Conservation (phyloP, 1,140 invertebrate genomes). For the Microplitis demolitor region DNA sequence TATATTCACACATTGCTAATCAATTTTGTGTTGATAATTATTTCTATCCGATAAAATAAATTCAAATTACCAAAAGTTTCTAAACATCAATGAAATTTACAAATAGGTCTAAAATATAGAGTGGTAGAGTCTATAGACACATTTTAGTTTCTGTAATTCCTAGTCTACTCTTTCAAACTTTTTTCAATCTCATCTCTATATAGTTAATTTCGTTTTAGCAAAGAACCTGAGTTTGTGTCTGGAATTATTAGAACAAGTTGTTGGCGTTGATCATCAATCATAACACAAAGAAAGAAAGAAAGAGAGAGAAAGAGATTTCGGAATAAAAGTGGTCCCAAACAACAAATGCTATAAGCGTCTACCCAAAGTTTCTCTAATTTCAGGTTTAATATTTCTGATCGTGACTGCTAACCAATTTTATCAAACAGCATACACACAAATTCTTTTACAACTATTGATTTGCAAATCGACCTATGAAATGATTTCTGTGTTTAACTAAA, state of each 20-base stretch:
- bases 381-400: constrained; percentile 7
- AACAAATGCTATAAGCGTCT: not conserved
- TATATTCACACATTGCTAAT: no score
- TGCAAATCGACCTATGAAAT: not conserved
- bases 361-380: constrained; percentile 20
- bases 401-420: not conserved
- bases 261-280: not conserved
- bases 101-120: constrained; percentile 14
- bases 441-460: not conserved
- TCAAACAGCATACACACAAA: not conserved
- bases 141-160: constrained; percentile 12
- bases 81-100: constrained; percentile 1
- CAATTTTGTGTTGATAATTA: no score
- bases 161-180: not conserved
- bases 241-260: not conserved
- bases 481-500: not conserved
- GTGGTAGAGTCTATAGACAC: not conserved
- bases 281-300: not conserved
- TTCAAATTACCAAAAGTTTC: not conserved
- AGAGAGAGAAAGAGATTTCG: not conserved
- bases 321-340: not conserved
- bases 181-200: constrained; percentile 5
- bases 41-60: no score
- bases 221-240: not conserved
- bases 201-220: not conserved